Evolutionary conservation across 2,113 vertebrate genomes (phyloP).

Genomic region (Cinclus mexicanus): DNA sequence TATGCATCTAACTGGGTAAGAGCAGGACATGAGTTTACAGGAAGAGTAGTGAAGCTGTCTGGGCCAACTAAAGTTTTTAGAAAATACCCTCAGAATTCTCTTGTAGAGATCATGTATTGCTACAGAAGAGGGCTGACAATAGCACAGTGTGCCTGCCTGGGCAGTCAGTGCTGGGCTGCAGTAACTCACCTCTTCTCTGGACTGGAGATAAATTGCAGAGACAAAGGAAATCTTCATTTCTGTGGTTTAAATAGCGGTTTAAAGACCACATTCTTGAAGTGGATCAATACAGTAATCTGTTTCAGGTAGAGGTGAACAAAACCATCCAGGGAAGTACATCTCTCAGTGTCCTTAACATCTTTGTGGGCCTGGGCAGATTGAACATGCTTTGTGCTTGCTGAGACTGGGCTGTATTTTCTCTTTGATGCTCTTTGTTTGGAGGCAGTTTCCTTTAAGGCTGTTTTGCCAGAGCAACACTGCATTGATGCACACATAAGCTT

Average conservation of each 20-base stretch:
- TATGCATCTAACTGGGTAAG: neutral
- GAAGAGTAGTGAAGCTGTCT: neutral
- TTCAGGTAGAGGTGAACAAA: neutral
- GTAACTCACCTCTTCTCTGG: neutral
- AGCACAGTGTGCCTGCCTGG: neutral
- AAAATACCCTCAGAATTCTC: neutral
- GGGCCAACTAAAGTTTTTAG: neutral
- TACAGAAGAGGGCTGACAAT: neutral
- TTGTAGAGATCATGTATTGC: neutral
- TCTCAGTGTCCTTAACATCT: neutral
- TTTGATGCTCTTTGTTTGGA: conserved; percentile 7
- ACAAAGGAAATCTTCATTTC: neutral
- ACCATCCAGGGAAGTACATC: neutral
- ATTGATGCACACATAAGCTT: conserved; percentile 3
- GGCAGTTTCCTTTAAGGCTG: conserved; percentile 22
- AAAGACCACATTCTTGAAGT: neutral
- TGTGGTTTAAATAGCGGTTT: neutral
- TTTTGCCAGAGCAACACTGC: conserved; percentile 20
- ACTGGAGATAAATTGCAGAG: neutral
- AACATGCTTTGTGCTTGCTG: neutral
- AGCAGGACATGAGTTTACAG: neutral
- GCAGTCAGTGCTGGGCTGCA: rapidly evolving
- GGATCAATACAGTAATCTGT: neutral
- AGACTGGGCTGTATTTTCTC: neutral
- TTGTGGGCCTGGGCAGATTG: rapidly evolving